Evolutionary conservation across 2,113 vertebrate species (phyloP).

Genomic region (Nesogale talazaci): DNA sequence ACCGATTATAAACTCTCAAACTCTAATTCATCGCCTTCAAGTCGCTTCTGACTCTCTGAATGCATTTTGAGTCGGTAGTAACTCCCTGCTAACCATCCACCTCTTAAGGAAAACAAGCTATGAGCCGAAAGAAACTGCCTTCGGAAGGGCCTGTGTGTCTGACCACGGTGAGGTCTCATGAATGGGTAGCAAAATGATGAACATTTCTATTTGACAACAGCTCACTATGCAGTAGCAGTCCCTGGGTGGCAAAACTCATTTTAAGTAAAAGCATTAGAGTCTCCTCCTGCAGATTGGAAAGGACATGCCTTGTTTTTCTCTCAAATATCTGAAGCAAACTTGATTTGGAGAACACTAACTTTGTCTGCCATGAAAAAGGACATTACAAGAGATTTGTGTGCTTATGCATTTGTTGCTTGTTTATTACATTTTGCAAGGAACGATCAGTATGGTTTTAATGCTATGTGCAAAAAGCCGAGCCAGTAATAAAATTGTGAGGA

Average conservation of each 20-base stretch:
- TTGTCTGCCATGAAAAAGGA: conserved; percentile 47
- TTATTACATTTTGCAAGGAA: conserved; percentile 34
- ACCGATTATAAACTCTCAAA: too few species aligned
- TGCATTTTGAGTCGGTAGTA: conserved; percentile 68
- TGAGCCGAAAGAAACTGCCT: conserved; percentile 81
- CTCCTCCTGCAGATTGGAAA: conserved; percentile 57
- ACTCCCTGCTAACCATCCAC: conserved; percentile 77
- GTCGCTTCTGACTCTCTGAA: neutral
- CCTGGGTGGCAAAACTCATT: conserved; percentile 30
- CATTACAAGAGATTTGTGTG: conserved; percentile 32
- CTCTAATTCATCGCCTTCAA: too few species aligned
- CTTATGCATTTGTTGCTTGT: conserved; percentile 40
- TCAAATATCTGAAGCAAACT: conserved; percentile 44
- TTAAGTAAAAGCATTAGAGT: conserved; percentile 66
- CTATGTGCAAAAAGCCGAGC: neutral
- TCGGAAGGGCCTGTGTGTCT: conserved; percentile 70
- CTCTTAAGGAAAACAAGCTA: conserved; percentile 69
- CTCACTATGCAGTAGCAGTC: conserved; percentile 31
- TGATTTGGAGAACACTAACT: conserved; percentile 44
- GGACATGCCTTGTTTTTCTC: conserved; percentile 9
- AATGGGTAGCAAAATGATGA: conserved; percentile 58
- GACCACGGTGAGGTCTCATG: conserved; percentile 59
- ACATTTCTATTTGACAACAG: conserved; percentile 66
- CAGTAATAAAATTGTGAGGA: neutral
- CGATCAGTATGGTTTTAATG: conserved; percentile 10